These are phyloP conservation scores for Periplaneta americana DNA, from an alignment of 1,140 invertebrate species.

Conservation along the genomic window DNA sequence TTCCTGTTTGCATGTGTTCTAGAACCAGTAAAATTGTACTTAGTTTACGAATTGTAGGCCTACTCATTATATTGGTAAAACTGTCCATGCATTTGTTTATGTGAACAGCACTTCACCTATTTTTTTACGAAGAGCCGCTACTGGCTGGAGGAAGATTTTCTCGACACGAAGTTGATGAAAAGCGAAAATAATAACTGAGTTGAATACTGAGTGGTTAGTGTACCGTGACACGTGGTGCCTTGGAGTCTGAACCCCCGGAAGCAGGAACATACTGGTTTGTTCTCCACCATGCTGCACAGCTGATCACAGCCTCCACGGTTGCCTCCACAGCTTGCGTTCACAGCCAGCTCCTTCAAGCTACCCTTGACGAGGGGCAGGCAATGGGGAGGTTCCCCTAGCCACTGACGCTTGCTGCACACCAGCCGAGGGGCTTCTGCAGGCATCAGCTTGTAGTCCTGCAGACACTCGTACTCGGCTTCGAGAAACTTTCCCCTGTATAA, in stretches of 20 bases:
- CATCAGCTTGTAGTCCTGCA: slow-evolving; percentile 32
- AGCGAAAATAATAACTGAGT: not conserved
- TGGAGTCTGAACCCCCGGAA: slow-evolving; percentile 38
- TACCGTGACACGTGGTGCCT: slow-evolving; percentile 37
- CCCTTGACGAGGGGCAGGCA: slow-evolving; percentile 30
- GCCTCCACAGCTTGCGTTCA: slow-evolving; percentile 25
- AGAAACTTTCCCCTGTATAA: slow-evolving; percentile 19
- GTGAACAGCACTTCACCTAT: no score
- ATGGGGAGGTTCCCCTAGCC: slow-evolving; percentile 37
- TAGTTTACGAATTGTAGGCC: no score
- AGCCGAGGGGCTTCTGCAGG: slow-evolving; percentile 29
- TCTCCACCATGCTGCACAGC: slow-evolving; percentile 41
- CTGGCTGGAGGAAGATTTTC: no score
- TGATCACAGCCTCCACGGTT: slow-evolving; percentile 35
- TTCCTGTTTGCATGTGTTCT: no score
- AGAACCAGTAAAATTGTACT: no score
- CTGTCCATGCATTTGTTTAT: no score
- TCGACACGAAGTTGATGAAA: not conserved
- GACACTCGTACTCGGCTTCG: slow-evolving; percentile 41
- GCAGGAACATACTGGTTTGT: slow-evolving; percentile 41
- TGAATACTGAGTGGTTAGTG: slow-evolving; percentile 12
- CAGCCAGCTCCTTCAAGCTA: no score
- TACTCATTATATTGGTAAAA: no score
- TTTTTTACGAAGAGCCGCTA: no score
- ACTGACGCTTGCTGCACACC: slow-evolving; percentile 36